These are phyloP conservation scores for Aphidius ervi DNA, from an alignment of 1,140 invertebrate species.

Conservation along the genomic window DNA sequence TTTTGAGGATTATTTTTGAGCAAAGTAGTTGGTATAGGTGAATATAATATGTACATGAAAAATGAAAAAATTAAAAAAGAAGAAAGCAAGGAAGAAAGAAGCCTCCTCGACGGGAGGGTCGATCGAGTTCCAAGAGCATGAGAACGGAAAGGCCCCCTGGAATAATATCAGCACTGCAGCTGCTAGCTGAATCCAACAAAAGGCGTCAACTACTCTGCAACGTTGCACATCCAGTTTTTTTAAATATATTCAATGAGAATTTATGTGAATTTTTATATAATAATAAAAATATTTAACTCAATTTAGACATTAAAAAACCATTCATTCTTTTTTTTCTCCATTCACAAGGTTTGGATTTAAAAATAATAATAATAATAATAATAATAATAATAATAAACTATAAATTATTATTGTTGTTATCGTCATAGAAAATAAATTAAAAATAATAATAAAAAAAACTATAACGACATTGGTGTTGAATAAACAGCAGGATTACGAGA, in stretches of 20 bases:
- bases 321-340: no score
- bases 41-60: background rate
- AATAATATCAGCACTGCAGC: conserved; percentile 35
- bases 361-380: background rate
- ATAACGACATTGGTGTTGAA: no score
- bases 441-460: background rate
- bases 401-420: background rate
- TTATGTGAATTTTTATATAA: no score
- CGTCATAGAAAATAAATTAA: background rate
- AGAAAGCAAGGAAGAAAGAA: conserved; percentile 7
- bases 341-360: no score
- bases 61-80: conserved; percentile 4
- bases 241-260: background rate
- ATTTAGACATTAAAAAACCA: background rate
- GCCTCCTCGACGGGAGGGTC: conserved; percentile 32
- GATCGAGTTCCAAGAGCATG: conserved; percentile 46
- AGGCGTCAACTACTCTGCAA: conserved; percentile 23
- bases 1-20: no score
- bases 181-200: conserved; percentile 43
- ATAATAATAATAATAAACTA: conserved; percentile 4
- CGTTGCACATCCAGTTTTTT: background rate
- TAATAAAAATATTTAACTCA: background rate
- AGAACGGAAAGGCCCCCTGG: conserved; percentile 47
- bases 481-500: no score
- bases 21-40: no score